Evolutionary conservation across 2,888 invertebrate species (phyloP).

Genomic region (Papilio elwesi): DNA sequence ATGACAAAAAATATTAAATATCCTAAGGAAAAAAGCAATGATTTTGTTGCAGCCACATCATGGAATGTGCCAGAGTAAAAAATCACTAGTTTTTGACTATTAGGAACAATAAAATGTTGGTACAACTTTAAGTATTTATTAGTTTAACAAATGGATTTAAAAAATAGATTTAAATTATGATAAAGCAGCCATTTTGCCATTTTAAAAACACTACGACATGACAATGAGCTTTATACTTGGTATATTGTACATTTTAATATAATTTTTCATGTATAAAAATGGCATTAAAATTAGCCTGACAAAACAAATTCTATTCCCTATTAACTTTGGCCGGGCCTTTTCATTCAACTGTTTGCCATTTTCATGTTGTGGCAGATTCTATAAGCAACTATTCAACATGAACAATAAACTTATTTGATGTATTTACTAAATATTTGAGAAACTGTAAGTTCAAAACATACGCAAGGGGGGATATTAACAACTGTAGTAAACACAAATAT

Average conservation of each 20-base stretch:
- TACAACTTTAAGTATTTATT: neutral
- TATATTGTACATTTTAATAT: too few relatives aligned
- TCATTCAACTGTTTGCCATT: neutral
- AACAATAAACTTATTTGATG: neutral
- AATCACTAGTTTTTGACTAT: neutral
- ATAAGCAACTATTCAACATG: neutral
- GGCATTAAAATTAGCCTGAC: neutral
- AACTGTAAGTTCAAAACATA: too few relatives aligned
- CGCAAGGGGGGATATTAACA: too few relatives aligned
- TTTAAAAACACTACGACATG: too few relatives aligned
- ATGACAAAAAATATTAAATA: conserved; percentile 19
- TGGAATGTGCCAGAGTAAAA: neutral
- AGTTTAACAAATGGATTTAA: neutral
- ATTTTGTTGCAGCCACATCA: neutral
- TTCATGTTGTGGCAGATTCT: conserved; percentile 6
- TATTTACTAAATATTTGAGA: conserved; percentile 9
- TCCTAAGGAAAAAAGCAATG: conserved; percentile 3
- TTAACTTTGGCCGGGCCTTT: neutral
- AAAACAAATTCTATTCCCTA: neutral
- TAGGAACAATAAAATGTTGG: neutral
- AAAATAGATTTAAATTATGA: too few relatives aligned
- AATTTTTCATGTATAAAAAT: too few relatives aligned
- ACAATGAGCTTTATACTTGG: too few relatives aligned
- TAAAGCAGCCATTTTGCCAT: too few relatives aligned
- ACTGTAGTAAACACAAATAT: neutral